Evolutionary conservation across 2,113 vertebrate species (phyloP).

Genomic region (Oostethus manadensis): DNA sequence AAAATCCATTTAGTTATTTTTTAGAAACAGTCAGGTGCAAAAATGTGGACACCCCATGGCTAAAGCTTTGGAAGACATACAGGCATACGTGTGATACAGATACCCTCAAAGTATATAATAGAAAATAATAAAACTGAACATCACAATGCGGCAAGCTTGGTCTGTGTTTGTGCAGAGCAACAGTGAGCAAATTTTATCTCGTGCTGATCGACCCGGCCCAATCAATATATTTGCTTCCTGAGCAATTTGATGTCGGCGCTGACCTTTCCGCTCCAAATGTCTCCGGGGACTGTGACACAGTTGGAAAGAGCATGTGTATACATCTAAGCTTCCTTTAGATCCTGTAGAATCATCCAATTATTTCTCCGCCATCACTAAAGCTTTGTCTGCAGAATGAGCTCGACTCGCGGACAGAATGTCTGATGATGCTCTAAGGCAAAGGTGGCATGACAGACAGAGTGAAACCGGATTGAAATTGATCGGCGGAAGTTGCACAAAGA

Average conservation of each 20-base stretch:
- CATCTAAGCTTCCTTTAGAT: constrained; percentile 35
- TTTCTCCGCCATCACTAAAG: constrained; percentile 35
- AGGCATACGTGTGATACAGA: no score
- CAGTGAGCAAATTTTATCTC: constrained; percentile 15
- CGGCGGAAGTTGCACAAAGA: constrained; percentile 51
- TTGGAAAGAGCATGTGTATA: constrained; percentile 61
- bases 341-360: constrained; percentile 47
- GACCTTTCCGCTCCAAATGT: constrained; percentile 60
- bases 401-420: constrained; percentile 32
- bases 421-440: constrained; percentile 46
- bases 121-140: no score
- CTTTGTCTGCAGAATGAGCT: constrained; percentile 28
- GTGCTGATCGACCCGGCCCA: constrained; percentile 39
- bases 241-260: constrained; percentile 53
- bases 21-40: no score
- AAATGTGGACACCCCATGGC: no score
- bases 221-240: constrained; percentile 47
- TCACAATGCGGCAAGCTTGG: constrained; percentile 17
- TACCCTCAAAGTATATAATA: no score
- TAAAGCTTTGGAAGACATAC: no score
- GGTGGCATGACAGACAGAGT: constrained; percentile 33
- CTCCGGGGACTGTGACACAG: constrained; percentile 37
- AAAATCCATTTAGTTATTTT: no score
- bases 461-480: constrained; percentile 59
- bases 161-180: constrained; percentile 8